Evolutionary conservation across 2,797 vertebrate genomes (phyloP), one percentile per base, ranked within the genome.

Genomic region (Percopsis omiscomaycus): DNA sequence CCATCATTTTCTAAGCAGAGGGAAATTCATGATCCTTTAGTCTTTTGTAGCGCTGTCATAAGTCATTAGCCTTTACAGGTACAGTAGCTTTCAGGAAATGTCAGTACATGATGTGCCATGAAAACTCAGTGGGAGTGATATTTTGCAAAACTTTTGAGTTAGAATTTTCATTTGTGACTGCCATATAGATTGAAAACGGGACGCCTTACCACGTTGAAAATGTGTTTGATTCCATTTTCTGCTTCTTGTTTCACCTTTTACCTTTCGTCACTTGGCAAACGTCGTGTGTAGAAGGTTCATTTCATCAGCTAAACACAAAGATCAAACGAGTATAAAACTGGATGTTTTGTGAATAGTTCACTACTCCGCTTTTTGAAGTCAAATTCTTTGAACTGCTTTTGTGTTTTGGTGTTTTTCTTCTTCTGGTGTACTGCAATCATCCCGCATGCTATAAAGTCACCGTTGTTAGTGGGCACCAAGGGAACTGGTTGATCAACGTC

Each of bases 241-340:
- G 55, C 59, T 71, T 83, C 69, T 75, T 32, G 66, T 80, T 74
- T 87, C 87, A 90, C 88, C 89, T 92, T 90, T 91, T 86, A 84
- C 83, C 88, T 89, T 77, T 73, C 67, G 75, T 88, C 89, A 84
- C 80, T 84, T 88, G 87, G 89, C 89, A 88, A 92, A 88, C 78
- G 89, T 89, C 88, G 90, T 75, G 77, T 63, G 80, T 79, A 66
- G 78, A 74, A 61, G 79, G 89, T 85, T 75, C 72, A 81, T 81
- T 86, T 85, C 77, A 83, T 86, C 83, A 75, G 76, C 79, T 82
- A 83, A 89, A 87, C 77, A 85, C 70, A 14, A 70, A 88, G 84
- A 91, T 86, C 83, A 91, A 88, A 85, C 76, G 70, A 15, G 49
- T 47, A 77, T 68, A 82, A 86, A 82, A 73, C 78, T 70, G 72